Conservation (phyloP, 2,113 vertebrate genomes). For the Vireo altiloquus region DNA sequence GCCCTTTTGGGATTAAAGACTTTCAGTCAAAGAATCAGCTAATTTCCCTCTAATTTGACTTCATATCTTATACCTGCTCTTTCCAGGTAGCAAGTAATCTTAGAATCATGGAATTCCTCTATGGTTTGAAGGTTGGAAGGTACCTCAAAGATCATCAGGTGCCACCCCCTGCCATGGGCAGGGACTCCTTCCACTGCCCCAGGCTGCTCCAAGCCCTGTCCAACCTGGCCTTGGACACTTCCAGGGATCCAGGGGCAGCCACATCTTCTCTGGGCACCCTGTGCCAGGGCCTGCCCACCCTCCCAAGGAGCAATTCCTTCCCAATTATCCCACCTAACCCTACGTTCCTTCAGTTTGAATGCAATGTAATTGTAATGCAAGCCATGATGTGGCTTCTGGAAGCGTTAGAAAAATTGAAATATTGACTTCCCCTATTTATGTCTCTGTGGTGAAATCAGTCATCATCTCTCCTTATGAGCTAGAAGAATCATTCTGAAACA, state of each 20-base stretch:
- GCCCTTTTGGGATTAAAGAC: background rate
- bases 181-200: accelerated
- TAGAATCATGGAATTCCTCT: background rate
- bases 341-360: background rate
- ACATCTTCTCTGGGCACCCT: background rate
- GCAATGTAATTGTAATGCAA: no score
- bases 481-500: background rate
- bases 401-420: background rate
- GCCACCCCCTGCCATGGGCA: background rate
- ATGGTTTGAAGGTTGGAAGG: background rate
- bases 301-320: background rate
- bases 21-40: background rate
- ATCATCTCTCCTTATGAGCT: background rate
- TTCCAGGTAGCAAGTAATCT: background rate
- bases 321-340: background rate
- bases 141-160: accelerated
- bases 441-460: background rate
- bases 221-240: accelerated
- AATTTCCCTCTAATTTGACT: background rate
- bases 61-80: background rate
- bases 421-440: background rate
- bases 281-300: background rate
- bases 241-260: background rate
- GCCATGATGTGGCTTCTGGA: background rate
- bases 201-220: accelerated